These are phyloP conservation scores for Capromys pilorides DNA, from an alignment of 2,797 vertebrate species.

Conservation along the genomic window DNA sequence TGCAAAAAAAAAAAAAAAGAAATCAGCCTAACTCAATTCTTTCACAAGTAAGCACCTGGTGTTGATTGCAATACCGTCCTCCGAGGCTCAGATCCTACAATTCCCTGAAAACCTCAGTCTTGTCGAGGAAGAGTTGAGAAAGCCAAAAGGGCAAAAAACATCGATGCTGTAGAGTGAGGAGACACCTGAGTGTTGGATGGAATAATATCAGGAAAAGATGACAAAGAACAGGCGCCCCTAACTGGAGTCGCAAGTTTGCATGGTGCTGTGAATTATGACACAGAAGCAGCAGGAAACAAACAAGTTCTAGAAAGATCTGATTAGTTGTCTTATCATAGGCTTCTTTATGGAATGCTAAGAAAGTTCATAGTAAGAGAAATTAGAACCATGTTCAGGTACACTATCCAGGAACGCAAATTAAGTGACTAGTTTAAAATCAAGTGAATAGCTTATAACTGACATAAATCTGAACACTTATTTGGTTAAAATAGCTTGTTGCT, in stretches of 20 bases:
- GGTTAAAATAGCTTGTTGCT: conserved; percentile 30
- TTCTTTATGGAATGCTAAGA: neutral
- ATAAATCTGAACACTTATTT: conserved; percentile 18
- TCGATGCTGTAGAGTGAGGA: too few species aligned
- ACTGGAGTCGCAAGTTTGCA: neutral
- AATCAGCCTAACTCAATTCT: neutral
- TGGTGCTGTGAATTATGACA: too few species aligned
- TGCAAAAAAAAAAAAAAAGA: too few species aligned
- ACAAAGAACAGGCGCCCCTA: neutral
- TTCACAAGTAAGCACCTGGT: neutral
- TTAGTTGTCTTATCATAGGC: neutral
- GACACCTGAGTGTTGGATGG: too few species aligned
- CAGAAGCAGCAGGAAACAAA: neutral
- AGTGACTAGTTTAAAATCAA: neutral
- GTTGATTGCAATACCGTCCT: neutral
- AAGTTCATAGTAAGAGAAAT: neutral
- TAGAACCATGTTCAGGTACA: neutral
- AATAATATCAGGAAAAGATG: neutral
- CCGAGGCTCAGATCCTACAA: neutral
- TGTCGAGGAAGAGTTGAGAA: neutral
- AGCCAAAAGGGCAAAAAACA: neutral
- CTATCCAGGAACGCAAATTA: neutral
- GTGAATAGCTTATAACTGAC: neutral
- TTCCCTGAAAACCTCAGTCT: neutral
- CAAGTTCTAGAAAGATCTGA: neutral